Conservation (phyloP, 2,113 vertebrate species). For the Poecilia latipinna region DNA sequence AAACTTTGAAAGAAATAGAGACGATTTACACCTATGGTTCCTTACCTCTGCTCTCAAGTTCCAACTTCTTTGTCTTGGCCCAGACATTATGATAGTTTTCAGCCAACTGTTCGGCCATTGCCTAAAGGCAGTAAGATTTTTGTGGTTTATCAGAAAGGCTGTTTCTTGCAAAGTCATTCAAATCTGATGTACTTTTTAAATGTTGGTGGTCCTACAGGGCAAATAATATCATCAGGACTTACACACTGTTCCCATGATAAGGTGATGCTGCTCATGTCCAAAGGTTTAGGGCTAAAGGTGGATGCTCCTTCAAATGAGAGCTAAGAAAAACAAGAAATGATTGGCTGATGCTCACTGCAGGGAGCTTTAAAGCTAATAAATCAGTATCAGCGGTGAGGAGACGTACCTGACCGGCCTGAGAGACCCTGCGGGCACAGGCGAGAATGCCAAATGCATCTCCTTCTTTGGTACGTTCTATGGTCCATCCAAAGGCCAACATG, state of each 20-base stretch:
- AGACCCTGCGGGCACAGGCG: constrained; percentile 84
- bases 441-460: constrained; percentile 86
- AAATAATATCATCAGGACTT: constrained; percentile 55
- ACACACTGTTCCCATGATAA: constrained; percentile 93
- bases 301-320: constrained; percentile 74
- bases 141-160: background rate
- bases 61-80: constrained; percentile 92
- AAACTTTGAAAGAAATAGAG: background rate
- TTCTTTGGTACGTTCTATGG: constrained; percentile 89
- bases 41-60: constrained; percentile 91
- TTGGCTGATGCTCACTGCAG: background rate
- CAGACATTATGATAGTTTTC: constrained; percentile 96
- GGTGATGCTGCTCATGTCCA: constrained; percentile 93
- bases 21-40: background rate
- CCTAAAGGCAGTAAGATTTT: constrained; percentile 67
- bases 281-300: constrained; percentile 89
- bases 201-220: background rate
- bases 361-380: background rate
- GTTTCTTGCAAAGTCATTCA: background rate
- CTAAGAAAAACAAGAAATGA: constrained; percentile 21
- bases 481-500: constrained; percentile 94
- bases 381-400: background rate
- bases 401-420: constrained; percentile 91
- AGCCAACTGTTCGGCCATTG: constrained; percentile 94
- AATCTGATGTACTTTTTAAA: background rate